phyloP scores from a whole-genome alignment of 2,888 invertebrate genomes.

The Luperina testacea region DNA sequence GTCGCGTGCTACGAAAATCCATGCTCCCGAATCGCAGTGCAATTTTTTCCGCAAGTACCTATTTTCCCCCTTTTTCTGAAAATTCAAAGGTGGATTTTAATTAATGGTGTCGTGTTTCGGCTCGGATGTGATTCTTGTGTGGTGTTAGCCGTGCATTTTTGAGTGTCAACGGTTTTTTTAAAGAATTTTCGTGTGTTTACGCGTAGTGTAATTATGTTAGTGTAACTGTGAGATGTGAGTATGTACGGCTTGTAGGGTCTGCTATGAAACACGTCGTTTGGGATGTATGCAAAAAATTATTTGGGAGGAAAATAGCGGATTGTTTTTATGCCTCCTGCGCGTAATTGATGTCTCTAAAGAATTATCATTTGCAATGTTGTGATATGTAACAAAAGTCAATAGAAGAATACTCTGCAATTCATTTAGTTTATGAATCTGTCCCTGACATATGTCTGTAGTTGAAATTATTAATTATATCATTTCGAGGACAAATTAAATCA shows the following conservation, averaged over 20 bases:
- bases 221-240: slow-evolving; percentile 65
- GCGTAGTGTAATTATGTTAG: slow-evolving; percentile 67
- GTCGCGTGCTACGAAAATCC: slow-evolving; percentile 72
- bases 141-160: slow-evolving; percentile 64
- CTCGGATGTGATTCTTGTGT: slow-evolving; percentile 70
- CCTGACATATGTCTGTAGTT: slow-evolving; percentile 42
- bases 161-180: slow-evolving; percentile 67
- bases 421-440: slow-evolving; percentile 14
- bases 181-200: slow-evolving; percentile 63
- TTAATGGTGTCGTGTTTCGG: slow-evolving; percentile 78
- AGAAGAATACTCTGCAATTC: not conserved
- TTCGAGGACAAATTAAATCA: not conserved
- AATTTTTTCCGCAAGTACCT: slow-evolving; percentile 65
- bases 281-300: slow-evolving; percentile 49
- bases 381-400: not conserved
- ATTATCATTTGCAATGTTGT: slow-evolving; percentile 5
- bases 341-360: slow-evolving; percentile 8
- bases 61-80: slow-evolving; percentile 65
- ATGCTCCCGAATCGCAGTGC: slow-evolving; percentile 49
- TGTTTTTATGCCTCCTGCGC: slow-evolving; percentile 31
- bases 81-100: slow-evolving; percentile 79
- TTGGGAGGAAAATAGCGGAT: slow-evolving; percentile 28
- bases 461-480: slow-evolving; percentile 7
- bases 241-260: slow-evolving; percentile 50
- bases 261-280: slow-evolving; percentile 49